These are phyloP conservation scores for Pristionchus fissidentatus DNA, from an alignment of 2,888 invertebrate genomes.

Conservation along the genomic window DNA sequence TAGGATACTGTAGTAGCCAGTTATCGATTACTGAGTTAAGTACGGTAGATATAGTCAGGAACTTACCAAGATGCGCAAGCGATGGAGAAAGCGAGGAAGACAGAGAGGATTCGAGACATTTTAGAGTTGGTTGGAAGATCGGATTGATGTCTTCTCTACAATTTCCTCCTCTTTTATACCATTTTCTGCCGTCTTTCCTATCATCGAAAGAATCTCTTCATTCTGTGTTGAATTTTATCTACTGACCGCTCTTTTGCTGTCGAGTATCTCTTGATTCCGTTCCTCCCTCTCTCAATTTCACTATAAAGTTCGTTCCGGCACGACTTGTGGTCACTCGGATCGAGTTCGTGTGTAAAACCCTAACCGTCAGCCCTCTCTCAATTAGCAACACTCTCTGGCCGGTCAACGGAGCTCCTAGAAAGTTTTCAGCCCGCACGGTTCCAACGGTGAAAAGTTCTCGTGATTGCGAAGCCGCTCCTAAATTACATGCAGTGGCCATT, in stretches of 20 bases:
- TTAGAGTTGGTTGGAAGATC: background rate
- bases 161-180: background rate
- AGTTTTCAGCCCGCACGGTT: constrained; percentile 30
- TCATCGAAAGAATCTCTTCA: background rate
- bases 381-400: background rate
- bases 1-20: too few relatives aligned
- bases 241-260: background rate
- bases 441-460: background rate
- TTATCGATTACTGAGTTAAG: too few relatives aligned
- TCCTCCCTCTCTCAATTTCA: background rate
- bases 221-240: constrained; percentile 1
- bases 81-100: constrained; percentile 14
- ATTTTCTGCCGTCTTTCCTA: background rate
- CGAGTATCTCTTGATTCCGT: background rate
- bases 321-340: background rate
- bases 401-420: background rate
- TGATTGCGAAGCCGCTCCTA: background rate
- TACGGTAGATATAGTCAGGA: background rate
- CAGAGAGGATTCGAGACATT: constrained; percentile 12
- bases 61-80: constrained; percentile 1
- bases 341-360: background rate
- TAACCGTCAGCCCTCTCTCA: constrained; percentile 4
- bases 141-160: background rate
- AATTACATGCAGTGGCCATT: background rate
- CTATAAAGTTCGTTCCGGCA: constrained; percentile 37